Evolutionary conservation across 1,140 invertebrate species (phyloP), one percentile per base, ranked within the genome.

Genomic region (Drosophila mojavensis): DNA sequence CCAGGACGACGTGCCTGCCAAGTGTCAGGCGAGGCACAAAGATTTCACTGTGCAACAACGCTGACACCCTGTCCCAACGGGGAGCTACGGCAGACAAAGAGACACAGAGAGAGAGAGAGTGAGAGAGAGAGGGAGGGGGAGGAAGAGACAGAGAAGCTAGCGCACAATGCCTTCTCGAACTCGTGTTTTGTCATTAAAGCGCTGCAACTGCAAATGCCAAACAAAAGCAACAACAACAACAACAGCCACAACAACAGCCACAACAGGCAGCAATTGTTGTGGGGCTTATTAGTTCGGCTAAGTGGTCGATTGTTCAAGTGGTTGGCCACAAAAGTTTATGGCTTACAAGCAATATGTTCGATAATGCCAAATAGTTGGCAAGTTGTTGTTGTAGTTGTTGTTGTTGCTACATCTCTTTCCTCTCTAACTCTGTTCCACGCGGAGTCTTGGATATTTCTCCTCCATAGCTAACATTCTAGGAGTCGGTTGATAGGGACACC

Each of bases 101-200:
- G 61, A n/a, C 24, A 53, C 5, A n/a, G 3, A 5, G n/a, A 45
- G 43, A 45, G 43, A 17, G n/a, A 5, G 43, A 15, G 43, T 0
- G 17, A 45, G n/a, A 45, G 43, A 45, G 43, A 13, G 41, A 2
- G 28, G 3, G 28, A 30, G 6, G 4, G 28, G 3, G 28, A 5
- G 28, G 28, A 24, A 24, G 20, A 45, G n/a, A 45, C n/a, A 17
- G 43, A n/a, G 43, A 24, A 15, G 41, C 13, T 10, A 43, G 41
- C 1, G 43, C 15, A 45, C 43, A 45, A 15, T 17, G 43, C n/a
- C 43, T 47, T 6, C 43, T 47, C 43, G 17, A 5, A 17, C 43
- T 17, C 15, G 5, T 81, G 82, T 72, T 86, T 79, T 86, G 78
- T 86, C 82, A 86, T 85, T 86, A 81, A 86, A 81, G 66, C 82